These are phyloP conservation scores for Tachuris rubrigastra DNA, from an alignment of 2,113 vertebrate genomes.

Conservation along the genomic window DNA sequence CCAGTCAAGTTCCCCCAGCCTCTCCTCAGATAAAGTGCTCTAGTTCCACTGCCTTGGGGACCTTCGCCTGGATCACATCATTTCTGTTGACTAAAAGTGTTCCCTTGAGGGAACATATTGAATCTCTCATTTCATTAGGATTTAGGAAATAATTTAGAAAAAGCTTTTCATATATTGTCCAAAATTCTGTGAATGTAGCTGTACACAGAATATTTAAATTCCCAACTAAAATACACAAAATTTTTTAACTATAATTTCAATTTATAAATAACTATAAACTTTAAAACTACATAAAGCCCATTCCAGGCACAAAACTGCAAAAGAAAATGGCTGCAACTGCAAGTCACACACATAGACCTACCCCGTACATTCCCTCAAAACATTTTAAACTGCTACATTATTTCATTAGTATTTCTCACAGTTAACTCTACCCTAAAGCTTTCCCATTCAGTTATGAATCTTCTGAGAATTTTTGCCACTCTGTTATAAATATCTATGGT, in stretches of 20 bases:
- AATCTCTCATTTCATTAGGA: background rate
- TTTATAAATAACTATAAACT: background rate
- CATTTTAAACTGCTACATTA: background rate
- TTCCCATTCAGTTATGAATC: background rate
- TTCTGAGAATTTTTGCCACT: background rate
- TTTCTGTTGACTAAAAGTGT: background rate
- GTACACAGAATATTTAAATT: background rate
- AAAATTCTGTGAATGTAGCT: background rate
- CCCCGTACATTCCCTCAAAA: background rate
- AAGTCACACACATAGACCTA: background rate
- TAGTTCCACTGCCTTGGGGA: background rate
- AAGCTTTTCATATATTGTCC: background rate
- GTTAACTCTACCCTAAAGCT: background rate
- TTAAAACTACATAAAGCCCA: background rate
- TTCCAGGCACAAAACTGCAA: background rate
- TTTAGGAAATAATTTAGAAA: background rate
- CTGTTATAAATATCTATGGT: background rate
- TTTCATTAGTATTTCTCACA: background rate
- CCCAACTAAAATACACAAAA: background rate
- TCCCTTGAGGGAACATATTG: background rate
- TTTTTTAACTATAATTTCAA: background rate
- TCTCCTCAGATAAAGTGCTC: background rate
- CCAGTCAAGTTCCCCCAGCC: background rate
- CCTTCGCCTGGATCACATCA: background rate
- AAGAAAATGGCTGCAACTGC: background rate